These are phyloP conservation scores for Galbula dea DNA, from an alignment of 2,113 vertebrate species.

Conservation along the genomic window DNA sequence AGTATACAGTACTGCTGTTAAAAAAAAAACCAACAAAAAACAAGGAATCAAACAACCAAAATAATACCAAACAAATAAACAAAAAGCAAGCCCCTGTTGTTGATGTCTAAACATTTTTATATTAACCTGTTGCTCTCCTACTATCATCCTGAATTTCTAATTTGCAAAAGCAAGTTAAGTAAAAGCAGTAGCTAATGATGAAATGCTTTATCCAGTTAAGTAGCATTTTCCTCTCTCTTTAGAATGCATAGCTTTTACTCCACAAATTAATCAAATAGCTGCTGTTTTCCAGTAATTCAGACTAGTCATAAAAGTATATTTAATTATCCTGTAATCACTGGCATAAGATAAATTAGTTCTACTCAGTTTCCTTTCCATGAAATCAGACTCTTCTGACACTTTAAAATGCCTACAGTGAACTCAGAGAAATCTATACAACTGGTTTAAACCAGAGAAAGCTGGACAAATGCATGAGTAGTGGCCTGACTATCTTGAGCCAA, in stretches of 20 bases:
- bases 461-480: neutral
- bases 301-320: conserved; percentile 7
- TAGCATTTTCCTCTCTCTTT: conserved; percentile 1
- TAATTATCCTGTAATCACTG: conserved; percentile 35
- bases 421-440: neutral
- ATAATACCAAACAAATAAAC: neutral
- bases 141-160: conserved; percentile 19
- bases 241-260: neutral
- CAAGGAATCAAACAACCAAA: neutral
- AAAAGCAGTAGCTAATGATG: conserved; percentile 4
- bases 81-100: neutral
- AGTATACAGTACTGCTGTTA: neutral
- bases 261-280: conserved; percentile 14
- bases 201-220: conserved; percentile 8
- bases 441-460: conserved; percentile 6
- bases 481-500: neutral
- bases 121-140: neutral
- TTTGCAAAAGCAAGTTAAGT: neutral
- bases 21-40: neutral
- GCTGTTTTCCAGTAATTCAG: conserved; percentile 17
- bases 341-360: conserved; percentile 14
- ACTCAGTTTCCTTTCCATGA: neutral
- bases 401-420: neutral
- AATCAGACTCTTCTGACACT: conserved; percentile 26
- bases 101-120: neutral